Percentiles rank a stretch among this genome's conserved stretches.
Conservation (phyloP, 2,888 invertebrate species). For the Aphodius sticticus region DNA sequence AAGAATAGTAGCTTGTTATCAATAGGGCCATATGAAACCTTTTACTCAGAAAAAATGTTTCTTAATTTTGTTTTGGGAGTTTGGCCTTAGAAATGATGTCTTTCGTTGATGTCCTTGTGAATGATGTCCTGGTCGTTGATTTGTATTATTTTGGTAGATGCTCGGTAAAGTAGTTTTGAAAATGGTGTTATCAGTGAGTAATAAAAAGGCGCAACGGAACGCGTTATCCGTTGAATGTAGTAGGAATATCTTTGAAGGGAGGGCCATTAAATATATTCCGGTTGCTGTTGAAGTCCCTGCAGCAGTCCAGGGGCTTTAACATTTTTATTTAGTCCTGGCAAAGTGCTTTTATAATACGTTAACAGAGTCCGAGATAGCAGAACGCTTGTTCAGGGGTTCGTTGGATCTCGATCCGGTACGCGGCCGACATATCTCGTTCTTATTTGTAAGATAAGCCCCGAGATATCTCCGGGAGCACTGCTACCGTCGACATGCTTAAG, state of each 20-base stretch:
- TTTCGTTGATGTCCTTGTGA: too few relatives aligned
- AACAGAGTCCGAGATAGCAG: not conserved
- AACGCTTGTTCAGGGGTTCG: not conserved
- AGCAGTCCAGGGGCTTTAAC: not conserved
- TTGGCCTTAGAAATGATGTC: too few relatives aligned
- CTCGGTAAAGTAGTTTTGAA: not conserved
- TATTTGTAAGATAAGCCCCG: slow-evolving; percentile 4
- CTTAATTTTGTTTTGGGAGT: too few relatives aligned
- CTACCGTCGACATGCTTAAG: not conserved
- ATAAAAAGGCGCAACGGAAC: not conserved
- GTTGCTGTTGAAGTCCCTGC: not conserved
- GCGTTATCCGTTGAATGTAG: not conserved
- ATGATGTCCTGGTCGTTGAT: not conserved
- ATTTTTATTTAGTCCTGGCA: not conserved
- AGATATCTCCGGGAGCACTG: not conserved
- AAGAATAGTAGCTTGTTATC: too few relatives aligned
- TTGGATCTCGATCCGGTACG: not conserved
- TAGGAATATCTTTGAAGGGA: not conserved
- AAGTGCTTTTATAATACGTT: slow-evolving; percentile 4
- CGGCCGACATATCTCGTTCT: not conserved
- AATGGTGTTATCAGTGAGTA: not conserved
- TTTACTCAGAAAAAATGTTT: too few relatives aligned
- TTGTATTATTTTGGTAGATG: not conserved
- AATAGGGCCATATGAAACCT: too few relatives aligned
- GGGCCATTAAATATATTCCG: not conserved